Evolutionary conservation across 2,113 vertebrate genomes (phyloP), one percentile per base, ranked within the genome.

Genomic region (Petrocephalus microphthalmus): DNA sequence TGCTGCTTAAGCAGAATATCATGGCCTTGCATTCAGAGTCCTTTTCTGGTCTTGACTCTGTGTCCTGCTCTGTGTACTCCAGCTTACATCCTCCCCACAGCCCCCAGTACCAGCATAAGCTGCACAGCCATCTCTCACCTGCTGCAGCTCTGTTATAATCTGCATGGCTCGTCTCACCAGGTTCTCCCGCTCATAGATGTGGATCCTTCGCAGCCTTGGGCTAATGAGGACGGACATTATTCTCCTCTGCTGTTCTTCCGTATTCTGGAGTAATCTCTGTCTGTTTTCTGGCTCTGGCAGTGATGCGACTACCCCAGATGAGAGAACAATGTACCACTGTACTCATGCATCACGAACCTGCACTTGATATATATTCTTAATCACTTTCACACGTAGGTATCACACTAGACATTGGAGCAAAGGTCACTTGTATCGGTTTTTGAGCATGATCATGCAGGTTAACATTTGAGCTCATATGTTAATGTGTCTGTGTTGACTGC

Each of bases 141-240:
- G 91, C 74, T 83, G 56, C 54, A 95, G 92, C 88, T 94, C 91
- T 22, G 88, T 47, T 20, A 1, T 90, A 81, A 95, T 93, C 91
- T 90, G 78, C 0, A 0, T 15, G 17, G 87, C 91, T 89, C 19
- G 57, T 60, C 2, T 90, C 1, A 5, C 10, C 47, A 95, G 51
- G 37, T 45, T 0, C 1, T 67, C 56, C 64, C 33, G 84, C 47
- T 90, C 51, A 1, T 89, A 22, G 3, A 49, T 19, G 51, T 42
- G 91, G n/a, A 88, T 88, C 17, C 51, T 92, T 82, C 5, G 92
- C 51, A 92, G 15, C 45, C 89, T 87, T 10, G 49, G 64, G 25
- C 25, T 78, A 7, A 93, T 92, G 49, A 87, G 85, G 91, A 85
- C 11, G 5, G 83, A 53, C 83, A 49, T 85, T 20, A 83, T 45